Conservation (phyloP, 1,140 invertebrate genomes). For the Eubasilissa regina region DNA sequence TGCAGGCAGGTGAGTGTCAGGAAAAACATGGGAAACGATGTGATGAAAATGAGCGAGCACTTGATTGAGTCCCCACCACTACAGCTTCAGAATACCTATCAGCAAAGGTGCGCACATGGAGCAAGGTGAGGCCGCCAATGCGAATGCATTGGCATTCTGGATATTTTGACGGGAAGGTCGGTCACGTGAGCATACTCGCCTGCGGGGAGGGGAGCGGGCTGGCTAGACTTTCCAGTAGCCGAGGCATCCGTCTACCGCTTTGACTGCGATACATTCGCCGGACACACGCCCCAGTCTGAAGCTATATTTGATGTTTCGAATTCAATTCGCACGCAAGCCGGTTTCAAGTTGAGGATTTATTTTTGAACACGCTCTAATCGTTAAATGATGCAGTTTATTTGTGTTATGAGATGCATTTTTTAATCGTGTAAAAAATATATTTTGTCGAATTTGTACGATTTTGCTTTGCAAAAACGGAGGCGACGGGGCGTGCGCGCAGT, state of each 20-base stretch:
- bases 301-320: slow-evolving; percentile 48
- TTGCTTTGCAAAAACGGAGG: slow-evolving; percentile 48
- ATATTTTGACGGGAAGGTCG: slow-evolving; percentile 86
- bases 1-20: too few species aligned
- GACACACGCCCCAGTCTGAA: slow-evolving; percentile 65
- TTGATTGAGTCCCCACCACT: slow-evolving; percentile 37
- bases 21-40: slow-evolving; percentile 54
- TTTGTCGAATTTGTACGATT: slow-evolving; percentile 36
- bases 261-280: slow-evolving; percentile 67
- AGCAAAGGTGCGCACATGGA: slow-evolving; percentile 61
- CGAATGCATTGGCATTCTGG: slow-evolving; percentile 69
- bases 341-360: background rate
- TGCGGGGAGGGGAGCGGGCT: slow-evolving; percentile 60
- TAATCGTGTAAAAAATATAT: slow-evolving; percentile 1
- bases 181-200: slow-evolving; percentile 71
- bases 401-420: slow-evolving; percentile 22
- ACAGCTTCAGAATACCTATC: slow-evolving; percentile 50
- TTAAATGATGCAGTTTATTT: background rate
- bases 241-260: slow-evolving; percentile 72
- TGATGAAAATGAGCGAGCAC: slow-evolving; percentile 67
- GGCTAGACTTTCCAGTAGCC: slow-evolving; percentile 74
- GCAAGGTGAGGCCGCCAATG: slow-evolving; percentile 54
- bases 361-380: background rate
- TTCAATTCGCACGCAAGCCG: background rate
- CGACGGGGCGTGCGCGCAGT: slow-evolving; percentile 65